Percentiles rank a stretch among this genome's conserved stretches.
Conservation (phyloP, 2,113 vertebrate species). For the Hassar affinis region DNA sequence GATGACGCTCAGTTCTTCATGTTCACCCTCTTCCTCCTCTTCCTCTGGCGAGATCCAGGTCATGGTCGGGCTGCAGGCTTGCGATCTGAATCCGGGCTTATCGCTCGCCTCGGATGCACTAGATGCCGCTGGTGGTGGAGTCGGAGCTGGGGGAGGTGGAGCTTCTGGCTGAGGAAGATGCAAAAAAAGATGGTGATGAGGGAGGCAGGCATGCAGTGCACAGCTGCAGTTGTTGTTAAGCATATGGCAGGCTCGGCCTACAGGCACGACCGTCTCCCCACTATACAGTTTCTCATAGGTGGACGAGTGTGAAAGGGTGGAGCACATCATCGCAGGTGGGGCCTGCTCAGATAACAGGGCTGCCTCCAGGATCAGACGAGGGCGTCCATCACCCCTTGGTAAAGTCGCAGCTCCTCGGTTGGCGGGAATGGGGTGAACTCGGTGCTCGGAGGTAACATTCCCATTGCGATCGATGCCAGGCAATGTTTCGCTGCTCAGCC, state of each 20-base stretch:
- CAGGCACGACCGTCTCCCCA: conserved; percentile 60
- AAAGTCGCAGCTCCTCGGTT: conserved; percentile 64
- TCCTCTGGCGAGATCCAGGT: conserved; percentile 68
- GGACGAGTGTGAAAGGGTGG: conserved; percentile 70
- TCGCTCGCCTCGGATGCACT: conserved; percentile 64
- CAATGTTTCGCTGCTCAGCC: conserved; percentile 81
- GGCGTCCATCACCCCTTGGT: conserved; percentile 68
- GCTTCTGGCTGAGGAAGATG: conserved; percentile 84
- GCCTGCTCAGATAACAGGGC: conserved; percentile 75
- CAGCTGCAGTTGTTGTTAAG: conserved; percentile 68
- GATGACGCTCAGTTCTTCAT: conserved; percentile 68
- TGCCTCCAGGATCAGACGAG: conserved; percentile 78
- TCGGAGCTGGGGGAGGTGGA: conserved; percentile 52
- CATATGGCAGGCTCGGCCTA: conserved; percentile 69
- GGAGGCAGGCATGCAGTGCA: conserved; percentile 69
- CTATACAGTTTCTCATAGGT: conserved; percentile 80
- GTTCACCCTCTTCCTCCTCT: conserved; percentile 65
- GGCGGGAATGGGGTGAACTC: conserved; percentile 43
- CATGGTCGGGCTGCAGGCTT: conserved; percentile 80
- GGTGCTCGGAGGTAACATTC: conserved; percentile 58
- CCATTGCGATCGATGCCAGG: conserved; percentile 72
- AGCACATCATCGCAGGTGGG: conserved; percentile 51
- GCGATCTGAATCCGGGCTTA: conserved; percentile 84
- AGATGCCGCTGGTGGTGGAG: conserved; percentile 27
- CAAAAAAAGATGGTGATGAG: conserved; percentile 75